phyloP scores from a whole-genome alignment of 2,888 invertebrate genomes.

The Drosophila neonasuta region DNA sequence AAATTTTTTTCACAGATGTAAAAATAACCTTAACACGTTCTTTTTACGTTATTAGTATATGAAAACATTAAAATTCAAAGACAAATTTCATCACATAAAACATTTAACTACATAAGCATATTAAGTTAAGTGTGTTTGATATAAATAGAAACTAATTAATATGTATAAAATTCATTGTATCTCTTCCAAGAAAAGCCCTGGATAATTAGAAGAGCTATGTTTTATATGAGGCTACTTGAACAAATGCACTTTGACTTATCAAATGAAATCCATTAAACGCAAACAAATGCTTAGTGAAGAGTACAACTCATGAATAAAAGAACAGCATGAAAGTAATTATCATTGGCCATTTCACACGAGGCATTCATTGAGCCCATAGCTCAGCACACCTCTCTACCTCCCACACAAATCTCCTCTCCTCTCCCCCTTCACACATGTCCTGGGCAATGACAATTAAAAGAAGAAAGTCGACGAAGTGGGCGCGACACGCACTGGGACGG shows the following conservation, averaged over 20 bases:
- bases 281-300: conserved; percentile 58
- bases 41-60: not conserved
- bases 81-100: too few species aligned
- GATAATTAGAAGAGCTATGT: conserved; percentile 34
- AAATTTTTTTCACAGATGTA: too few species aligned
- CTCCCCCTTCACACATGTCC: conserved; percentile 2
- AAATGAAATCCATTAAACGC: conserved; percentile 63
- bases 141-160: not conserved
- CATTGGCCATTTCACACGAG: conserved; percentile 65
- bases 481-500: conserved; percentile 43
- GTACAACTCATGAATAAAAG: conserved; percentile 67
- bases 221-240: conserved; percentile 4
- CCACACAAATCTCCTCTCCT: not conserved
- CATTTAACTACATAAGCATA: too few species aligned
- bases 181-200: not conserved
- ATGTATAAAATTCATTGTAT: not conserved
- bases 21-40: too few species aligned
- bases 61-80: too few species aligned
- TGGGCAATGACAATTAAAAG: conserved; percentile 61
- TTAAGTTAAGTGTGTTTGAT: not conserved
- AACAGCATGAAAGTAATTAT: conserved; percentile 68
- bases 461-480: conserved; percentile 37
- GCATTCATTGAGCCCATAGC: conserved; percentile 21
- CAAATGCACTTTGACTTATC: conserved; percentile 56
- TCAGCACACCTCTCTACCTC: conserved; percentile 4